A percentile compares a stretch with the other conserved stretches of the same genome.
These are phyloP conservation scores for Operophtera brumata DNA, from an alignment of 2,888 invertebrate species.

Conservation along the genomic window DNA sequence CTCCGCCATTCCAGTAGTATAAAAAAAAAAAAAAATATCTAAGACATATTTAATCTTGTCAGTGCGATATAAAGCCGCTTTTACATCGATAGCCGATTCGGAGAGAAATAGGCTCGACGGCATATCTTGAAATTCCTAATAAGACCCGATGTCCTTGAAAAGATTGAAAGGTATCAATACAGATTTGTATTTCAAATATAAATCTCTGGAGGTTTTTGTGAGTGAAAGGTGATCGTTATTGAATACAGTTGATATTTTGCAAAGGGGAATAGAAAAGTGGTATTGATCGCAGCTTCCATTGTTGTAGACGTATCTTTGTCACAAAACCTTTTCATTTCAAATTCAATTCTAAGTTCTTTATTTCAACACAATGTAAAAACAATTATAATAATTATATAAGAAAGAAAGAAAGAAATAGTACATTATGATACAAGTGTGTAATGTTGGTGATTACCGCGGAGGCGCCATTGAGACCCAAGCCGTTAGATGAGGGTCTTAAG, in stretches of 20 bases:
- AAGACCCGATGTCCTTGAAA: constrained; percentile 11
- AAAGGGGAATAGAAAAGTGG: neutral
- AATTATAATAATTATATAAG: too few relatives aligned
- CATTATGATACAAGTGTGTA: too few relatives aligned
- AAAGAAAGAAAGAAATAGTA: too few relatives aligned
- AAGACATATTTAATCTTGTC: neutral
- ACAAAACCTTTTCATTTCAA: neutral
- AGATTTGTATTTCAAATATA: constrained; percentile 19
- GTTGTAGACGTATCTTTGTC: neutral
- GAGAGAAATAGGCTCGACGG: neutral
- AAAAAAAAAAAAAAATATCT: too few relatives aligned
- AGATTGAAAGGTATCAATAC: constrained; percentile 5
- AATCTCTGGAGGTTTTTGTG: constrained; percentile 7
- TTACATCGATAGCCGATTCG: neutral
- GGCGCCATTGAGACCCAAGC: too few relatives aligned
- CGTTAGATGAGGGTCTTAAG: too few relatives aligned
- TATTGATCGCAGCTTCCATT: neutral
- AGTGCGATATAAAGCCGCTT: neutral
- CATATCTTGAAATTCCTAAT: neutral
- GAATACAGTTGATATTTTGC: constrained; percentile 17
- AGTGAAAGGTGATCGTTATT: constrained; percentile 14
- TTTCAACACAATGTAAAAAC: too few relatives aligned
- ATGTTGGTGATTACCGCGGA: too few relatives aligned
- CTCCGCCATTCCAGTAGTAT: too few relatives aligned
- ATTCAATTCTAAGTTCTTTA: too few relatives aligned